Conservation (phyloP, 1,140 invertebrate genomes). For the Meloidogyne chitwoodi region DNA sequence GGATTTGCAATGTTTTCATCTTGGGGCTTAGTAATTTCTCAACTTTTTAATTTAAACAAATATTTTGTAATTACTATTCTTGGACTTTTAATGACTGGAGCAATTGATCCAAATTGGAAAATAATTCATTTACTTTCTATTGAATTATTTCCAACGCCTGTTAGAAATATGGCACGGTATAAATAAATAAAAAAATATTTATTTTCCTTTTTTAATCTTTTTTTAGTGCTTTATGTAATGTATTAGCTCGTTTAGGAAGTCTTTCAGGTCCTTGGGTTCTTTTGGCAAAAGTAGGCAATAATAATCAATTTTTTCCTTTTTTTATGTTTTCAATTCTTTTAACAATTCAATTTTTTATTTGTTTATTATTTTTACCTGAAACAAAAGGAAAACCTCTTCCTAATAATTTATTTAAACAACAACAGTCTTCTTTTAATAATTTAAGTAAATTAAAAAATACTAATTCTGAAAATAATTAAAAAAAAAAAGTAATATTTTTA, state of each 20-base stretch:
- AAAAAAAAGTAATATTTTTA: no score
- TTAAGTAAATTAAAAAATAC: neutral
- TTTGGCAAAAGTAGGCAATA: neutral
- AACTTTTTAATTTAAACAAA: neutral
- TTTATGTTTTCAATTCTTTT: neutral
- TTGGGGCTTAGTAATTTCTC: constrained; percentile 26
- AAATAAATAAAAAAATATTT: neutral
- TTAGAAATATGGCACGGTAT: constrained; percentile 42
- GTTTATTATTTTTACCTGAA: neutral
- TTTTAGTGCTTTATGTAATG: constrained; percentile 34
- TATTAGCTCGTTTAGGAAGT: constrained; percentile 34
- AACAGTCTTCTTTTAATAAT: no score
- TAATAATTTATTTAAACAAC: neutral
- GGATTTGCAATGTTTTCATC: constrained; percentile 26
- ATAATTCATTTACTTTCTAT: constrained; percentile 47
- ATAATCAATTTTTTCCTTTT: neutral
- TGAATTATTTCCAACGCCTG: constrained; percentile 44
- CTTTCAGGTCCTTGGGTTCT: constrained; percentile 28
- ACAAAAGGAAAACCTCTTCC: neutral
- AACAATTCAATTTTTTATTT: neutral
- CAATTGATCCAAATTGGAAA: constrained; percentile 49
- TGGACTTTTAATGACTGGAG: constrained; percentile 36
- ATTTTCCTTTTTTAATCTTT: neutral
- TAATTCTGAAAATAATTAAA: neutral
- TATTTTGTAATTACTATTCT: constrained; percentile 33